phyloP scores from a whole-genome alignment of 2,113 vertebrate genomes.

The Oryctolagus cuniculus region mOryCun1.1 NC_091445.1:9783001-9783500 shows the following conservation, averaged over 20 bases:
- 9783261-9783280: neutral
- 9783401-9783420: neutral
- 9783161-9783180: neutral
- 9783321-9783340: neutral
- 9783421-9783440: neutral
- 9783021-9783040: neutral
- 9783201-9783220: neutral
- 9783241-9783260: neutral
- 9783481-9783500: neutral
- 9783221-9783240: neutral
- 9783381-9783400: neutral
- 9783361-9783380: neutral
- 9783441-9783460: neutral
- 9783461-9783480: neutral
- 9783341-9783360: neutral
- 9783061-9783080: neutral
- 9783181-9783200: neutral
- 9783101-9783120: too few relatives aligned
- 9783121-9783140: constrained; percentile 1
- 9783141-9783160: neutral
- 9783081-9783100: neutral
- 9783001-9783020: neutral
- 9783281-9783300: too few relatives aligned
- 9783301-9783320: neutral
- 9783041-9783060: neutral